Conservation (phyloP, 1,140 invertebrate genomes). For the Caerostris darwini region DNA sequence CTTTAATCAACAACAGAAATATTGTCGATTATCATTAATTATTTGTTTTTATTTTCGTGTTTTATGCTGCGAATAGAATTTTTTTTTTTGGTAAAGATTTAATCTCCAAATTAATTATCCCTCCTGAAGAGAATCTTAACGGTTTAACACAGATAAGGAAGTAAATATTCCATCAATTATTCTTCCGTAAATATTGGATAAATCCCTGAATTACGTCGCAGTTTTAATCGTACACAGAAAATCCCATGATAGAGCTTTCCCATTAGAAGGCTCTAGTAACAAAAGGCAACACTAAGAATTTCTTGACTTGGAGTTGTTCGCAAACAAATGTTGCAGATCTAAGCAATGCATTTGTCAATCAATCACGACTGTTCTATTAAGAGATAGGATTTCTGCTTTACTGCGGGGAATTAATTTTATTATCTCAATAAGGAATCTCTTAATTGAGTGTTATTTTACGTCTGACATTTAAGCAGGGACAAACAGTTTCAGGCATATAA, state of each 20-base stretch:
- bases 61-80: no score
- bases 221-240: not conserved
- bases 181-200: not conserved
- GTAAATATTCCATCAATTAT: not conserved
- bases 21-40: no score
- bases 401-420: not conserved
- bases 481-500: no score
- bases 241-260: slow-evolving; percentile 4
- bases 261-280: not conserved
- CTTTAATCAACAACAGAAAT: no score
- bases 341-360: not conserved
- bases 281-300: not conserved
- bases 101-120: no score
- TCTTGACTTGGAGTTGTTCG: not conserved
- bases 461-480: no score
- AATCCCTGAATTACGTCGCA: not conserved
- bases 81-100: no score
- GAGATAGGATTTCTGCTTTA: not conserved
- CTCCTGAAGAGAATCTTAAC: no score
- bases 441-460: no score
- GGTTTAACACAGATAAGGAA: not conserved
- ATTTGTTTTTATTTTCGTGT: no score
- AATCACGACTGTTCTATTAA: not conserved
- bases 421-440: not conserved
- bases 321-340: not conserved